Conservation (phyloP, 1,140 invertebrate genomes). For the Mesaphorura yosii region DNA sequence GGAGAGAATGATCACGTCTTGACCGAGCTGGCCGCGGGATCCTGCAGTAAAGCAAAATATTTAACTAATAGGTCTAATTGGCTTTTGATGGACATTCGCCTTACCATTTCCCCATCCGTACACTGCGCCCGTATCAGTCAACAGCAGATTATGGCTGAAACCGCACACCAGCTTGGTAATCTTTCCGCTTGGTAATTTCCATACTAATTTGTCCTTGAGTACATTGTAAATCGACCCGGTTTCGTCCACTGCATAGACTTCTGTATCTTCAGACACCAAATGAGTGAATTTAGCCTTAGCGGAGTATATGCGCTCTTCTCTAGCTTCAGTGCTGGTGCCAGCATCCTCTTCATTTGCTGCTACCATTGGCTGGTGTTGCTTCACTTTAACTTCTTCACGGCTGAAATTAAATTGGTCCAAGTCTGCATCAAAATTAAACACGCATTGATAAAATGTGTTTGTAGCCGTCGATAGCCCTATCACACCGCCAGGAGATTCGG, state of each 20-base stretch:
- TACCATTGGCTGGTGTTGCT: no score
- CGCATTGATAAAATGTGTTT: not conserved
- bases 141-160: slow-evolving; percentile 61
- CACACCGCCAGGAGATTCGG: no score
- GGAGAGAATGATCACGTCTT: slow-evolving; percentile 41
- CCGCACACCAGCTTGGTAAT: slow-evolving; percentile 58
- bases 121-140: slow-evolving; percentile 57
- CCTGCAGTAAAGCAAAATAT: no score
- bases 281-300: not conserved
- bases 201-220: slow-evolving; percentile 3
- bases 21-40: slow-evolving; percentile 74
- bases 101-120: slow-evolving; percentile 64
- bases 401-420: no score
- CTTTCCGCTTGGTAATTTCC: slow-evolving; percentile 33
- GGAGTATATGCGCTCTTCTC: no score
- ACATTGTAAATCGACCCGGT: slow-evolving; percentile 14
- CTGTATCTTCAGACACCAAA: slow-evolving; percentile 9
- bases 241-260: slow-evolving; percentile 15
- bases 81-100: slow-evolving; percentile 4
- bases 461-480: not conserved
- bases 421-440: not conserved
- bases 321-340: no score
- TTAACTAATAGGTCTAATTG: slow-evolving; percentile 15
- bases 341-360: no score
- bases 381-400: no score